A percentile compares a stretch with the other conserved stretches of the same genome.
These are phyloP conservation scores for Lampropteryx suffumata DNA, from an alignment of 2,888 invertebrate genomes.

Conservation along the genomic window DNA sequence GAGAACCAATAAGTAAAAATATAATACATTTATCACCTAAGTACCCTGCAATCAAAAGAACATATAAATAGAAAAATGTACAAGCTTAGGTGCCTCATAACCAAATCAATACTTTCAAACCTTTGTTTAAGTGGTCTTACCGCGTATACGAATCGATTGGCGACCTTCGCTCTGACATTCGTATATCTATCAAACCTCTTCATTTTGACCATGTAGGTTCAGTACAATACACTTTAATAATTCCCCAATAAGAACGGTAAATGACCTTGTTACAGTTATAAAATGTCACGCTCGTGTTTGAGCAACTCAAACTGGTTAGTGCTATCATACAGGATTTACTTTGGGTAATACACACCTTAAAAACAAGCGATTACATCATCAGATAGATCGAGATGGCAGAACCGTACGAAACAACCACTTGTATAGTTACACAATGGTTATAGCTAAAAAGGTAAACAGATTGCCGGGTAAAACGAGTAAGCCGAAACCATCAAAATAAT, in stretches of 20 bases:
- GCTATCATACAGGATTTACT: slow-evolving; percentile 46
- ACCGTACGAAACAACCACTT: slow-evolving; percentile 1
- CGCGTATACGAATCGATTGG: slow-evolving; percentile 44
- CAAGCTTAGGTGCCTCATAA: slow-evolving; percentile 3
- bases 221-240: slow-evolving; percentile 49
- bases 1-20: too few relatives aligned
- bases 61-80: background rate
- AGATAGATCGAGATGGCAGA: slow-evolving; percentile 4
- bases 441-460: background rate
- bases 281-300: slow-evolving; percentile 75
- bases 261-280: slow-evolving; percentile 78
- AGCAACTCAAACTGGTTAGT: slow-evolving; percentile 60
- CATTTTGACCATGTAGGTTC: slow-evolving; percentile 50
- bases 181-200: slow-evolving; percentile 54
- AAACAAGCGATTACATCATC: slow-evolving; percentile 22
- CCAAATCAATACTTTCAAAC: slow-evolving; percentile 14
- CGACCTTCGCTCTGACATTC: slow-evolving; percentile 65
- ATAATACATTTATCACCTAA: too few relatives aligned
- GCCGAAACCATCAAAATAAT: too few relatives aligned
- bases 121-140: slow-evolving; percentile 35
- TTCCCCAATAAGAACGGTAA: slow-evolving; percentile 67
- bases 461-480: too few relatives aligned
- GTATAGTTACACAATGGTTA: slow-evolving; percentile 1
- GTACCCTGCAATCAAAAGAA: too few relatives aligned
- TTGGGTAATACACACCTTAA: slow-evolving; percentile 27